Percentiles rank a stretch among this genome's conserved stretches.
These are phyloP conservation scores for Peucedramus taeniatus DNA, from an alignment of 2,113 vertebrate species.

Conservation along the genomic window DNA sequence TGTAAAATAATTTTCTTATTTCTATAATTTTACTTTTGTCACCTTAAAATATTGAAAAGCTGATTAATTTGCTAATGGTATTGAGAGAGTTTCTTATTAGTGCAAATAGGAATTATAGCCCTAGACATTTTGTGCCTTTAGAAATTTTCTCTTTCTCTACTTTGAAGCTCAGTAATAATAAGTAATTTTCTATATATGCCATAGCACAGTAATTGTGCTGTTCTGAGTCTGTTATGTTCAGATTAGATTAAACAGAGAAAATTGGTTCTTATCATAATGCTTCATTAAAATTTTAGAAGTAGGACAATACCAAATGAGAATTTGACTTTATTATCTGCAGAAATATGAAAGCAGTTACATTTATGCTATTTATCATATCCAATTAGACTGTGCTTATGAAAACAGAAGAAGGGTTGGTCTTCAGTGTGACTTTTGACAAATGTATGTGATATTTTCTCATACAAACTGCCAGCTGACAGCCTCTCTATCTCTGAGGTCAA, in stretches of 20 bases:
- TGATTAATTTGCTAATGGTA: neutral
- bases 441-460: neutral
- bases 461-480: neutral
- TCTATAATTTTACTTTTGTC: neutral
- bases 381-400: constrained; percentile 3
- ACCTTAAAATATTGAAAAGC: neutral
- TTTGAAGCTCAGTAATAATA: constrained; percentile 9
- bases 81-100: neutral
- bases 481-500: neutral
- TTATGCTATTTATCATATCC: constrained; percentile 19
- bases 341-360: constrained; percentile 10
- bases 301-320: constrained; percentile 29
- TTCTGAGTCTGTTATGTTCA: constrained; percentile 10
- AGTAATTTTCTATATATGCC: neutral
- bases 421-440: neutral
- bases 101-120: neutral
- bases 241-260: constrained; percentile 54
- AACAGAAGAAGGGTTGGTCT: neutral
- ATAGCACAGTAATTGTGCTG: neutral
- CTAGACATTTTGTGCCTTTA: neutral
- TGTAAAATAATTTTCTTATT: neutral
- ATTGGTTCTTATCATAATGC: constrained; percentile 44
- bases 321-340: constrained; percentile 35
- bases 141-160: neutral
- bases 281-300: constrained; percentile 56